These are phyloP conservation scores for Coranthus polyacanthus DNA, from an alignment of 2,797 vertebrate genomes.

Conservation along the genomic window DNA sequence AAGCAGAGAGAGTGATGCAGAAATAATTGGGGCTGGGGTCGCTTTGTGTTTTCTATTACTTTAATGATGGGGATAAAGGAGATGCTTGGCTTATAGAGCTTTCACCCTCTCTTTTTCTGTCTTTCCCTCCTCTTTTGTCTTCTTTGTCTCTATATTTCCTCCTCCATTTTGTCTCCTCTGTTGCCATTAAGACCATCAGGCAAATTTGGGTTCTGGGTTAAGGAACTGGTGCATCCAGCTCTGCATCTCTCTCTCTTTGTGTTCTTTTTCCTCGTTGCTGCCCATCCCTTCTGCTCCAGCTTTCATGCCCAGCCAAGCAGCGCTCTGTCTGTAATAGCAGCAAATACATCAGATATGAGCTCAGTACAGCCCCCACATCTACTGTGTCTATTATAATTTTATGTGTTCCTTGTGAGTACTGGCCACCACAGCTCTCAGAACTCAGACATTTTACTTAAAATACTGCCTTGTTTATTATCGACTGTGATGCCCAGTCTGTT, in stretches of 20 bases:
- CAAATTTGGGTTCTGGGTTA: constrained; percentile 6
- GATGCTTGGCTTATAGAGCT: too few species aligned
- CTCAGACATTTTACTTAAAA: background rate
- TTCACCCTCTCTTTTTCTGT: background rate
- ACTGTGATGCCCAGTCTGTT: background rate
- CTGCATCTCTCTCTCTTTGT: background rate
- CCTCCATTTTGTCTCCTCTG: constrained; percentile 34
- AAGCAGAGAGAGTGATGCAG: background rate
- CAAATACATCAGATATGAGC: constrained; percentile 32
- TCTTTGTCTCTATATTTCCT: constrained; percentile 26
- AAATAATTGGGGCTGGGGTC: background rate
- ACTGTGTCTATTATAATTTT: background rate
- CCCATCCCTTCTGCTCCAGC: constrained; percentile 9
- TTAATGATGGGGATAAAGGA: background rate
- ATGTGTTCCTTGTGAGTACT: background rate
- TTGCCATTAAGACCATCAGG: constrained; percentile 8
- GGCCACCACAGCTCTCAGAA: background rate
- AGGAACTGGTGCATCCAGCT: constrained; percentile 15
- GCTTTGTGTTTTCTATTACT: constrained; percentile 2
- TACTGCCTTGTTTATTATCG: background rate
- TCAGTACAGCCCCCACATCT: constrained; percentile 16
- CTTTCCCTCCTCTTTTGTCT: background rate
- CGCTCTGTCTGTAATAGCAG: constrained; percentile 26
- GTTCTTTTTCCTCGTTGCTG: too few species aligned
- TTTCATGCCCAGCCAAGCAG: constrained; percentile 32